These are phyloP conservation scores for Ricordea florida DNA, from an alignment of 92 coral and sea anemone genomes.

Conservation along the genomic window DNA sequence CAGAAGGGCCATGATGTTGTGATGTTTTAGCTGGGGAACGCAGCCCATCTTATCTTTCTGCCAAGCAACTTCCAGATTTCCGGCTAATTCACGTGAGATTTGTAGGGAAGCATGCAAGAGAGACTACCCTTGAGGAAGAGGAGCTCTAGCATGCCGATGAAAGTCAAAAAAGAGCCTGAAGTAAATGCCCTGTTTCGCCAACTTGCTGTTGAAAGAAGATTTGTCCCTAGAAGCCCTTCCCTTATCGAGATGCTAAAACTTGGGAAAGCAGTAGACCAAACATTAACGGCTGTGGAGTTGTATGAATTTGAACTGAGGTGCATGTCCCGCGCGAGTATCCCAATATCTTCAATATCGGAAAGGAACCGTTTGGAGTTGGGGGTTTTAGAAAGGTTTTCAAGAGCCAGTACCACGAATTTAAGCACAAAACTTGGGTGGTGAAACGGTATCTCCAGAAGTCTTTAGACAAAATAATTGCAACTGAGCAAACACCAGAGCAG, in stretches of 20 bases:
- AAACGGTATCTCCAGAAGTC: too few relatives aligned
- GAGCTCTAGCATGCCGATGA: too few relatives aligned
- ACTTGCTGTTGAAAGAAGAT: slow-evolving; percentile 14
- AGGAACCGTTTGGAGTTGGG: too few relatives aligned
- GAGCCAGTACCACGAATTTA: too few relatives aligned
- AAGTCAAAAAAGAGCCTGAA: too few relatives aligned
- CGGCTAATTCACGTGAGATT: slow-evolving; percentile 52
- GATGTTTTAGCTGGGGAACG: slow-evolving; percentile 58
- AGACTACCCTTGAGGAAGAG: too few relatives aligned
- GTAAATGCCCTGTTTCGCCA: too few relatives aligned
- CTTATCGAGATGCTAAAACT: slow-evolving; percentile 42
- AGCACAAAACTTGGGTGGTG: too few relatives aligned
- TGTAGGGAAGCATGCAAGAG: slow-evolving; percentile 14
- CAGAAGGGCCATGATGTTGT: slow-evolving; percentile 1
- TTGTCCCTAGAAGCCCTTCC: slow-evolving; percentile 47
- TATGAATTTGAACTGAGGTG: slow-evolving; percentile 38
- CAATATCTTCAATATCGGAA: too few relatives aligned
- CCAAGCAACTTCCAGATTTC: slow-evolving; percentile 42
- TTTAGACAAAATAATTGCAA: too few relatives aligned
- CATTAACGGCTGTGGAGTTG: slow-evolving; percentile 24
- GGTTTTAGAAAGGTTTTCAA: too few relatives aligned
- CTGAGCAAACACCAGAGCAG: background rate
- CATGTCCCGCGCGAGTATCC: too few relatives aligned
- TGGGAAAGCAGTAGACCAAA: slow-evolving; percentile 35
- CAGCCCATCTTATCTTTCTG: slow-evolving; percentile 43